Evolutionary conservation across 2,888 invertebrate species (phyloP).

Genomic region (Colostygia pectinataria): DNA sequence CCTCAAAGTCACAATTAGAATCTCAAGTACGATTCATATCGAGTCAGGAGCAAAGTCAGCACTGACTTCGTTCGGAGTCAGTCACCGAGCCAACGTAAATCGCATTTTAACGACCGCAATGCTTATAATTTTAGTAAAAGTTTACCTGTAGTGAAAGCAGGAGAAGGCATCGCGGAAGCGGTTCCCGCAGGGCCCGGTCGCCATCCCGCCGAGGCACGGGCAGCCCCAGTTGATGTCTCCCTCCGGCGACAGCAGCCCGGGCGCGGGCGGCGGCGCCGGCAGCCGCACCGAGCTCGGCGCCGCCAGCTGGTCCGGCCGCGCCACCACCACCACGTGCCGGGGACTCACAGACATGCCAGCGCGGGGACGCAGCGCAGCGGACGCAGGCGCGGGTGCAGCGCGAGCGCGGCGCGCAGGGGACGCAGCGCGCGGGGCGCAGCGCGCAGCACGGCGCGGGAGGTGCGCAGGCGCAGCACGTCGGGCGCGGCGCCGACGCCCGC

Average conservation of each 20-base stretch:
- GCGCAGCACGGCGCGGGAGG: constrained; percentile 40
- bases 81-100: too few relatives aligned
- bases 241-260: constrained; percentile 91
- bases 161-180: constrained; percentile 97
- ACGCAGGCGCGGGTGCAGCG: constrained; percentile 15
- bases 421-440: constrained; percentile 4
- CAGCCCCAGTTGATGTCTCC: constrained; percentile 98
- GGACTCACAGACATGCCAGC: constrained; percentile 6
- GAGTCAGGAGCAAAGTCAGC: too few relatives aligned
- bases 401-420: constrained; percentile 25
- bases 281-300: constrained; percentile 87
- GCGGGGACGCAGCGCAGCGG: constrained; percentile 4
- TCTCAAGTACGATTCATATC: too few relatives aligned
- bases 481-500: constrained; percentile 38
- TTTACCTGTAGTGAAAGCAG: constrained; percentile 96
- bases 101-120: too few relatives aligned
- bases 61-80: too few relatives aligned
- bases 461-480: constrained; percentile 46
- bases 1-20: too few relatives aligned
- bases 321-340: constrained; percentile 93
- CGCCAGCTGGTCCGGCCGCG: constrained; percentile 90
- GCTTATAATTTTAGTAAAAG: too few relatives aligned
- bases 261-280: constrained; percentile 88
- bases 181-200: constrained; percentile 96
- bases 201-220: constrained; percentile 98